phyloP scores from a whole-genome alignment of 2,888 invertebrate species.

The Thyatira batis region DNA sequence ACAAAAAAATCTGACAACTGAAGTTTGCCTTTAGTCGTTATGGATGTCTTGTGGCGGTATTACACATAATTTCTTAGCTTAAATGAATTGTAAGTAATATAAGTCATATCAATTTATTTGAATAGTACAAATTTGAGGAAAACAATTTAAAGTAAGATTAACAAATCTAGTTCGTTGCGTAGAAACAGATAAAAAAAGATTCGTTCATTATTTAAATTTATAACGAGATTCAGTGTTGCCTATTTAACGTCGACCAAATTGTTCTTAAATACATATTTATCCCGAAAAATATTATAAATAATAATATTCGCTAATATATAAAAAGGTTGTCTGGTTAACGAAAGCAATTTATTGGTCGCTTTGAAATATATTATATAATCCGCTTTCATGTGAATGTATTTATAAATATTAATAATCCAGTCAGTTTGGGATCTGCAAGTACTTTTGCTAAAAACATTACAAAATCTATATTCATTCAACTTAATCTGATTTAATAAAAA shows the following conservation, averaged over 20 bases:
- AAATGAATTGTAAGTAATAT: conserved; percentile 23
- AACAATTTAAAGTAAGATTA: neutral
- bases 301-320: conserved; percentile 35
- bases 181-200: neutral
- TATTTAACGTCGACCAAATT: conserved; percentile 45
- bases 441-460: conserved; percentile 33
- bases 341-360: conserved; percentile 71
- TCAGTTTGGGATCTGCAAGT: conserved; percentile 54
- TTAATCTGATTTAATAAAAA: too few relatives aligned
- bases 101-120: conserved; percentile 54
- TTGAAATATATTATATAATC: conserved; percentile 58
- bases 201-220: conserved; percentile 6
- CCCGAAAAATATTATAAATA: conserved; percentile 33
- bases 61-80: conserved; percentile 5
- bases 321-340: conserved; percentile 60
- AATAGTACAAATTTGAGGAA: conserved; percentile 50
- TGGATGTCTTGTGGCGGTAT: neutral
- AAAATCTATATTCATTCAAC: too few relatives aligned
- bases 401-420: conserved; percentile 40
- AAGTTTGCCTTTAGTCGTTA: neutral
- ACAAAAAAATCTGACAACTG: too few relatives aligned
- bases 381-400: conserved; percentile 70
- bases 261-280: neutral
- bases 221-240: conserved; percentile 46
- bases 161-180: conserved; percentile 4